phyloP scores from a whole-genome alignment of 2,797 vertebrate genomes.

The Telmatherina bonti region DNA sequence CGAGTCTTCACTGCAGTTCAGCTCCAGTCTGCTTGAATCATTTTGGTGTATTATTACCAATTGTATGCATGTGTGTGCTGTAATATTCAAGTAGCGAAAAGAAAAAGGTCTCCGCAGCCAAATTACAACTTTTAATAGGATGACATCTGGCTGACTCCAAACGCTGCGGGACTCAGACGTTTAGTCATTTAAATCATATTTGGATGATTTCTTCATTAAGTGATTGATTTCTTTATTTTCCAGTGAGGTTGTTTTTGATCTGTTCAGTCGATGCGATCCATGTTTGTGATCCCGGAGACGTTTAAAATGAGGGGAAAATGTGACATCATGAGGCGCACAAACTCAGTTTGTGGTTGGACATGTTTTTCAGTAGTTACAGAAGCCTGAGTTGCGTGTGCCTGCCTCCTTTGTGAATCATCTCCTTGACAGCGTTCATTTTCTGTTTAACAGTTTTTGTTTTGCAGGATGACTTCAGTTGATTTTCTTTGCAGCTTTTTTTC shows the following conservation, averaged over 20 bases:
- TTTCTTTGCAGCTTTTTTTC: slow-evolving; percentile 20
- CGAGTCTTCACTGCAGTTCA: slow-evolving; percentile 52
- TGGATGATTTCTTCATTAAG: slow-evolving; percentile 18
- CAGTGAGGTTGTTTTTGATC: slow-evolving; percentile 26
- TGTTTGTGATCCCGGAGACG: slow-evolving; percentile 54
- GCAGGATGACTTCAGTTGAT: slow-evolving; percentile 38
- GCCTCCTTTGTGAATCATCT: slow-evolving; percentile 64
- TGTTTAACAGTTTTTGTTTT: slow-evolving; percentile 61
- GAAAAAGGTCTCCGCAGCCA: slow-evolving; percentile 38
- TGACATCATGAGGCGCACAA: slow-evolving; percentile 74
- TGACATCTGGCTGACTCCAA: slow-evolving; percentile 58
- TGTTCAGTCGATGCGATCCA: slow-evolving; percentile 3
- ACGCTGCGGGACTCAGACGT: slow-evolving; percentile 40
- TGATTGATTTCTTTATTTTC: slow-evolving; percentile 49
- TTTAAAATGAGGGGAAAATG: slow-evolving; percentile 76
- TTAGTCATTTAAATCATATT: slow-evolving; percentile 11
- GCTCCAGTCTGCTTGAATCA: slow-evolving; percentile 56
- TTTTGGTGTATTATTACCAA: slow-evolving; percentile 52
- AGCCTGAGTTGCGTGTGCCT: slow-evolving; percentile 70
- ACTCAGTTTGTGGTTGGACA: slow-evolving; percentile 73
- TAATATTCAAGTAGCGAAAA: slow-evolving; percentile 44
- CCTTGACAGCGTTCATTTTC: slow-evolving; percentile 66
- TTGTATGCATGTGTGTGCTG: slow-evolving; percentile 47
- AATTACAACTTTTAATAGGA: slow-evolving; percentile 39
- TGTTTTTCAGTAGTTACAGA: slow-evolving; percentile 78